Conservation (phyloP, 2,888 invertebrate genomes). For the Coelinius sp. region DNA sequence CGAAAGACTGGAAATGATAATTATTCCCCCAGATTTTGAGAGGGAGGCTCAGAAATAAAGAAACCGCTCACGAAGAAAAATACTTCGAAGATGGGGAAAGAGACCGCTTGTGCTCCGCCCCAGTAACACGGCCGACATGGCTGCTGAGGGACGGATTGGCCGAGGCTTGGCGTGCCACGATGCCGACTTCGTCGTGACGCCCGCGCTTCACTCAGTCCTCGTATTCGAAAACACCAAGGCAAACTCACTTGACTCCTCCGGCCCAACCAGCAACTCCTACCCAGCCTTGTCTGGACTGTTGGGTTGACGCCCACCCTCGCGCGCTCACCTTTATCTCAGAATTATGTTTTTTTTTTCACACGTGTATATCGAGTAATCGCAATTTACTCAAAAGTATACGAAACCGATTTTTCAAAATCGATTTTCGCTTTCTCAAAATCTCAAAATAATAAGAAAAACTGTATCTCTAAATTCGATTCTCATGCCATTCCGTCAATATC, state of each 20-base stretch:
- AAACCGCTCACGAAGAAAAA: background rate
- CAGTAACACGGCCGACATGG: constrained; percentile 76
- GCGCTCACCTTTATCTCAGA: constrained; percentile 32
- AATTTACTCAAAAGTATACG: background rate
- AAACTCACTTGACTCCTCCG: constrained; percentile 32
- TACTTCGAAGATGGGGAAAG: constrained; percentile 14
- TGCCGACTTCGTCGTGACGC: constrained; percentile 68
- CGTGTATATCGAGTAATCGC: background rate
- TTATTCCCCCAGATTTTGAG: background rate
- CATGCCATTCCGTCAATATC: too few relatives aligned
- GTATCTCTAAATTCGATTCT: too few relatives aligned
- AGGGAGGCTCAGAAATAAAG: background rate
- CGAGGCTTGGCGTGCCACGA: constrained; percentile 71
- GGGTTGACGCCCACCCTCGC: constrained; percentile 60
- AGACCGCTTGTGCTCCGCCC: constrained; percentile 73
- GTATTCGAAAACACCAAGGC: constrained; percentile 38
- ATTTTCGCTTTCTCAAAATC: background rate
- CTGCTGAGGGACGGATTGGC: constrained; percentile 77
- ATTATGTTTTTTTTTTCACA: constrained; percentile 9
- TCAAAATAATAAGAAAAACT: background rate
- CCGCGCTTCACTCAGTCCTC: constrained; percentile 67
- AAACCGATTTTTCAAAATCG: too few relatives aligned
- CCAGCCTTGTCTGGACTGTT: constrained; percentile 48
- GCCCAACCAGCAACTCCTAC: constrained; percentile 58
- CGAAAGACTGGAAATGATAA: background rate